Evolutionary conservation across 2,888 invertebrate species (phyloP), one percentile per base, ranked within the genome.

Genomic region (Endotricha flammealis): DNA sequence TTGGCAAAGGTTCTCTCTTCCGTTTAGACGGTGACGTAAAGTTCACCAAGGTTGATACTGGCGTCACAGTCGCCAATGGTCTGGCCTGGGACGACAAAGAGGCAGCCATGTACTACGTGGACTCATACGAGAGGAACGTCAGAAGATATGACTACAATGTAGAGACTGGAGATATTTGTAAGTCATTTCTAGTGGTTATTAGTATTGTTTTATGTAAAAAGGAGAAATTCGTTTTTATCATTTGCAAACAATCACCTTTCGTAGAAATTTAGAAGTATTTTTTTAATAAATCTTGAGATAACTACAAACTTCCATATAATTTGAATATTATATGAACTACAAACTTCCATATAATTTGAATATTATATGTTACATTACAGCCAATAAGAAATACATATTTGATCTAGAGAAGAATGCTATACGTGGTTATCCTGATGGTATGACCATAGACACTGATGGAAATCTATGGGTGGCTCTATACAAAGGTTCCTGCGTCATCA

Each of bases 381-480:
- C 88, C 22, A 91, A 90, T 61, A 72, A 88, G 42, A 87, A 81
- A 44, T 77, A 88, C 33, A 66, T 91, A 22, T 92, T 90, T 61
- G 89, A 92, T 58, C 81, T 92, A 25, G 75, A 72, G 20, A 61
- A 70, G 29, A 67, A 78, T 43, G 66, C 73, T 1, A 29, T 81
- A 1, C 64, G 57, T 0, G 83, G 80, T 1, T 53, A 88, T 20
- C 91, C 92, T 0, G 93, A 93, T 63, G 93, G 93, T 3, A 90
- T 92, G 89, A 91, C 93, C 24, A 92, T 93, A 31, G 95, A 95
- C 66, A 83, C 88, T 0, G 90, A 92, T 39, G 94, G 92, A 1
- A 92, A 92, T 58, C 73, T 95, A 1, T 95, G 94, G 92, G 88
- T 94, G 2, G 93, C 93, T 1, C 89, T 90, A 24, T 94, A 91